Evolutionary conservation across 2,888 invertebrate species (phyloP), one percentile per base, ranked within the genome.

Genomic region (Erebia palarica): DNA sequence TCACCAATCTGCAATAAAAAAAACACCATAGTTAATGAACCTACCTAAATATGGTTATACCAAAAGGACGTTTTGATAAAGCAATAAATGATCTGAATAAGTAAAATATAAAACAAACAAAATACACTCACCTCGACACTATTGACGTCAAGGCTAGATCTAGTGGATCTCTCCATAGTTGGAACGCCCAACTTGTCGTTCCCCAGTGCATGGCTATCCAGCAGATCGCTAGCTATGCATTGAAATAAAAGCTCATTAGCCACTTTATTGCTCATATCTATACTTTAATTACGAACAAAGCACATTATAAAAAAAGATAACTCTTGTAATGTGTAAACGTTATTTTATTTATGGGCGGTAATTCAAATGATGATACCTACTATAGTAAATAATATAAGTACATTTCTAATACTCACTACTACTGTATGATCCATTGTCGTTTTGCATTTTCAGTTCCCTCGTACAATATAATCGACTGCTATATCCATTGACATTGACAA

Each of bases 1-100:
- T 96, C 96, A 73, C 95, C 96, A 78, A 96, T 95, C 96, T 96
- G 84, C 74, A 85, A 85, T 65, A 58, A n/a, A 11, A 51, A 27
- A 51, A 64, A 16, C 11, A 42, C 5, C 16, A 18, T 64, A 49
- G 21, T 47, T 14, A 63, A 44, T 27, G 7, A 59, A 27, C 59
- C 13, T 59, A 36, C 36, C 36, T 36, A 36, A 36, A 7, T 36
- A 36, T 36, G 5, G 36, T 36, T 36, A 36, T 36, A 36, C 36
- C 36, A 36, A 36, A 36, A 36, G 36, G 36, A 36, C 7, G 36
- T 27, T 27, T 27, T 27, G 27, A 27, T 3, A 27, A 27, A 27
- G 27, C 44, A 47, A 42, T 58, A 21, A 21, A 11, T 57, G 21
- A 18, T 27, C 27, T 27, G 27, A 27, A 27, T 8, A 59, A 27